phyloP scores from a whole-genome alignment of 2,113 vertebrate species.

The Labeo rohita region DNA sequence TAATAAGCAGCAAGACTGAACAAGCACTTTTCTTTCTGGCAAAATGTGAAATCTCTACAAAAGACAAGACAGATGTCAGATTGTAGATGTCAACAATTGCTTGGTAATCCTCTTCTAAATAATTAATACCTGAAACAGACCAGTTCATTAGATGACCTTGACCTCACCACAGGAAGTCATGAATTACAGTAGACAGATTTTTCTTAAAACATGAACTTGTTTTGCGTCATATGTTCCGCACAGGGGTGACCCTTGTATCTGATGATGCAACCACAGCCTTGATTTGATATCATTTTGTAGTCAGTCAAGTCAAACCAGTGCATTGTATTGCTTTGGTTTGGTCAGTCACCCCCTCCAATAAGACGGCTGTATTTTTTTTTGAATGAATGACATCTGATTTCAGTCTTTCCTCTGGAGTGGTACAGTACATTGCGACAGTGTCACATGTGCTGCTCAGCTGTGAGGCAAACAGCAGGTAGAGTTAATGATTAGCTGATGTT shows the following conservation, averaged over 20 bases:
- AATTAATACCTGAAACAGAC: conserved; percentile 5
- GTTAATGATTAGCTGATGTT: conserved; percentile 77
- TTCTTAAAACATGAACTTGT: not conserved
- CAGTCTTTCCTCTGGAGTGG: not conserved
- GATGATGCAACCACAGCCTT: not conserved
- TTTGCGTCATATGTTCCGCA: not conserved
- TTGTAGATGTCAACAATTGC: not conserved
- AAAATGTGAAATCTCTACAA: not conserved
- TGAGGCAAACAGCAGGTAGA: conserved; percentile 51
- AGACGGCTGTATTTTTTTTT: not conserved
- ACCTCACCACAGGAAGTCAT: conserved; percentile 14
- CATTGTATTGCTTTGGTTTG: not conserved
- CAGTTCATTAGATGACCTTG: conserved; percentile 17
- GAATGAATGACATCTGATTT: not conserved
- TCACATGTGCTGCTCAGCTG: conserved; percentile 63
- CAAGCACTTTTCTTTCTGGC: conserved; percentile 2
- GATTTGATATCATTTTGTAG: not conserved
- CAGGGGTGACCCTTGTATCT: conserved; percentile 29
- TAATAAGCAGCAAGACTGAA: conserved; percentile 1
- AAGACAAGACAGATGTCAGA: not conserved
- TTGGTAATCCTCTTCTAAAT: not conserved
- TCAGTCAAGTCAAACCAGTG: not conserved
- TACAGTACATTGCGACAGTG: conserved; percentile 38
- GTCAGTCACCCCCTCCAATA: not conserved
- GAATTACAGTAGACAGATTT: conserved; percentile 29